Conservation (phyloP, 2,888 invertebrate species). For the Mesopsocus fuscifrons region DNA sequence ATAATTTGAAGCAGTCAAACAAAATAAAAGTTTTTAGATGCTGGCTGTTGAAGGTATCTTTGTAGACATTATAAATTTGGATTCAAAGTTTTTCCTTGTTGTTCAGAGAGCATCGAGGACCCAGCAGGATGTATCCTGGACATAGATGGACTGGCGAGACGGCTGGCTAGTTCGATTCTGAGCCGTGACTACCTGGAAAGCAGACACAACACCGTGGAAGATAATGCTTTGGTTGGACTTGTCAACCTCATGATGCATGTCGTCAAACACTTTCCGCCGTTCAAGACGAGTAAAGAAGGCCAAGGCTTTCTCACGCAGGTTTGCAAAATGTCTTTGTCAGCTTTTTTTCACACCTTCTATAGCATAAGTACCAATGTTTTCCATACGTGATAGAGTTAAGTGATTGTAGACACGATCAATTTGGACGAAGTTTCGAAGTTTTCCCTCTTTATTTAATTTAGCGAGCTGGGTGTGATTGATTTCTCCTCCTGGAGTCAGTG, state of each 20-base stretch:
- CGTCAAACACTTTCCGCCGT: slow-evolving; percentile 72
- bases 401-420: no score
- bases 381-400: no score
- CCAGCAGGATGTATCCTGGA: slow-evolving; percentile 37
- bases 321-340: slow-evolving; percentile 47
- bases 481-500: no score
- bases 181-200: slow-evolving; percentile 67
- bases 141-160: slow-evolving; percentile 52
- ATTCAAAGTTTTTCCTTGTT: no score
- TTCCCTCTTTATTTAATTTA: no score
- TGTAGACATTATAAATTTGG: no score
- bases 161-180: slow-evolving; percentile 54
- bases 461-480: no score
- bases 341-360: slow-evolving; percentile 81
- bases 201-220: slow-evolving; percentile 61
- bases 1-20: background rate
- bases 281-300: slow-evolving; percentile 62
- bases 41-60: no score
- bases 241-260: slow-evolving; percentile 72
- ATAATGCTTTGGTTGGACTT: slow-evolving; percentile 78
- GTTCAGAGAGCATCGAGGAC: slow-evolving; percentile 34
- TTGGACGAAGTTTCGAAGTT: no score
- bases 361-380: slow-evolving; percentile 51
- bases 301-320: slow-evolving; percentile 44
- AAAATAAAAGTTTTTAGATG: no score